Evolutionary conservation across 2,888 invertebrate species (phyloP).

Genomic region (Philhelius pedissequus): DNA sequence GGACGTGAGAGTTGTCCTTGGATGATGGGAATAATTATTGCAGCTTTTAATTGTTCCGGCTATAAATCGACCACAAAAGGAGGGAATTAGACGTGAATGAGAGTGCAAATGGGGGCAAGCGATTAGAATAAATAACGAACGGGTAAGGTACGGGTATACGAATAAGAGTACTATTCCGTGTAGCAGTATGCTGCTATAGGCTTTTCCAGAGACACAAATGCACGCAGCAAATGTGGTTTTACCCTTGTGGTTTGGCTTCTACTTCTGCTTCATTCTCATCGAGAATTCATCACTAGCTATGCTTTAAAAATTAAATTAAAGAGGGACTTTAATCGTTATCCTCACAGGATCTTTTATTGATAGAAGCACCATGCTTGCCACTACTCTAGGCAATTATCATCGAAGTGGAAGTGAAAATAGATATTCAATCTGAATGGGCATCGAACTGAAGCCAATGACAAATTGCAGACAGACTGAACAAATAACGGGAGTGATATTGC

Average conservation of each 20-base stretch:
- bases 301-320: constrained; percentile 16
- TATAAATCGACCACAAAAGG: constrained; percentile 63
- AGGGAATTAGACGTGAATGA: constrained; percentile 29
- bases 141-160: not conserved
- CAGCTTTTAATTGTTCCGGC: constrained; percentile 59
- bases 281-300: not conserved
- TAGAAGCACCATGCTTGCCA: not conserved
- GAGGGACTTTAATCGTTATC: constrained; percentile 1
- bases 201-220: constrained; percentile 15
- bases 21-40: constrained; percentile 52
- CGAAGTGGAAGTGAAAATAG: constrained; percentile 18
- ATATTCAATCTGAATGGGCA: constrained; percentile 32
- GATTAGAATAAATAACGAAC: constrained; percentile 26
- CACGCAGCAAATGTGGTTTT: constrained; percentile 15
- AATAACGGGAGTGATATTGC: not conserved
- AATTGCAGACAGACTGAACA: not conserved
- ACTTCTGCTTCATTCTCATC: not conserved
- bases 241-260: not conserved
- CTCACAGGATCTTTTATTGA: not conserved
- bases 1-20: constrained; percentile 28
- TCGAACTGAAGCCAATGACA: constrained; percentile 6
- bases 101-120: constrained; percentile 28
- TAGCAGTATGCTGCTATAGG: not conserved
- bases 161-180: not conserved
- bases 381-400: constrained; percentile 30